Evolutionary conservation across 2,113 vertebrate genomes (phyloP).

Genomic region (Petromus typicus): DNA sequence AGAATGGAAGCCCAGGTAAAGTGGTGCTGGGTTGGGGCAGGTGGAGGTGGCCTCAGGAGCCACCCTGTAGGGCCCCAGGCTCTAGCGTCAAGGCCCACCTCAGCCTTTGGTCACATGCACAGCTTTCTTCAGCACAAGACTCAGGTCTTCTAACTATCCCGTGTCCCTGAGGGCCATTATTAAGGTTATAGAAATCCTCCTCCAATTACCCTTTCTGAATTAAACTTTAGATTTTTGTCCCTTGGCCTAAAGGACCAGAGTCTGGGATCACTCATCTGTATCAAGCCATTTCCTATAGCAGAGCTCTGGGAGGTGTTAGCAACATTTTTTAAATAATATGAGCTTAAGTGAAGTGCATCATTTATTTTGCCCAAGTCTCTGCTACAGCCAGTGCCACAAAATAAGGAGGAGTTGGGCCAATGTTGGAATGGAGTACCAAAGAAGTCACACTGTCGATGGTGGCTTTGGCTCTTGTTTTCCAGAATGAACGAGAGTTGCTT

Average conservation of each 20-base stretch:
- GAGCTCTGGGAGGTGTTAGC: neutral
- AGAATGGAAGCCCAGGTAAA: slow-evolving; percentile 82
- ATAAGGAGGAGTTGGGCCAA: neutral
- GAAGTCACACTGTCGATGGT: neutral
- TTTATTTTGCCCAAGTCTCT: neutral
- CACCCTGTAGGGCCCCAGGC: neutral
- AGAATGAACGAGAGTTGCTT: slow-evolving; percentile 80
- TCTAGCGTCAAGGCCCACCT: neutral
- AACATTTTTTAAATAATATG: neutral
- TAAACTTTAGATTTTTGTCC: slow-evolving; percentile 34
- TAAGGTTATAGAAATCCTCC: neutral
- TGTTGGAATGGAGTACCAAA: neutral
- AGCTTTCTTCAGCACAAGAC: neutral
- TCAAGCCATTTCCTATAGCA: neutral
- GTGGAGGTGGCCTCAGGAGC: neutral
- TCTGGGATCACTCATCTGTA: neutral
- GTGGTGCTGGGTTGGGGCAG: neutral
- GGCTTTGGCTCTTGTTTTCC: slow-evolving; percentile 68
- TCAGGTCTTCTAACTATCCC: neutral
- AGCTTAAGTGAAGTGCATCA: neutral
- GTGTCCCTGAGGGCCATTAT: neutral
- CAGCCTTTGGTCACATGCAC: neutral
- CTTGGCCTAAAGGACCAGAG: slow-evolving; percentile 20
- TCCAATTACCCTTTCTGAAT: slow-evolving; percentile 17
- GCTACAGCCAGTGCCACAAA: neutral